Evolutionary conservation across 1,140 invertebrate genomes (phyloP).

Genomic region (Zaprionus tsacasi): DNA sequence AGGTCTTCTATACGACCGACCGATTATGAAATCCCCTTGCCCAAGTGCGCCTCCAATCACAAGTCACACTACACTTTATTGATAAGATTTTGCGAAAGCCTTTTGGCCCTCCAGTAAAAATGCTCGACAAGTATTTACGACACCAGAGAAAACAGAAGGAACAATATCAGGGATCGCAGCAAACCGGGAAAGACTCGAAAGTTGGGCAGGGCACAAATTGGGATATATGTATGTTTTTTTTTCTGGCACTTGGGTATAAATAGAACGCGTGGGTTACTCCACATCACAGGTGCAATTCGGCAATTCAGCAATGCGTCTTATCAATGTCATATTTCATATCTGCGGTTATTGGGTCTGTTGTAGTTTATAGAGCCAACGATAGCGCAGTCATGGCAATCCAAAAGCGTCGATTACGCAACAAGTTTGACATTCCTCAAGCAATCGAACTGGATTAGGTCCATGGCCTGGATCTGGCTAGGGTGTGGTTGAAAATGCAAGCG

Average conservation of each 20-base stretch:
- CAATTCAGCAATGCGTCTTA: slow-evolving; percentile 30
- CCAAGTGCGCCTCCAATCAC: slow-evolving; percentile 14
- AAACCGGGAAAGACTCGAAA: not conserved
- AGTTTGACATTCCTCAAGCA: not conserved
- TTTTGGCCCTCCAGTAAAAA: slow-evolving; percentile 25
- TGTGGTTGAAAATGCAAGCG: slow-evolving; percentile 30
- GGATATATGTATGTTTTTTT: not conserved
- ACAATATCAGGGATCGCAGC: no score
- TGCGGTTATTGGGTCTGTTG: slow-evolving; percentile 38
- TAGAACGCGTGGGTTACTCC: slow-evolving; percentile 2
- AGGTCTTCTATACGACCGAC: slow-evolving; percentile 16
- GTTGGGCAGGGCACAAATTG: not conserved
- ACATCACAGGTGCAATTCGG: slow-evolving; percentile 29
- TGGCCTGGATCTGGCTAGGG: not conserved
- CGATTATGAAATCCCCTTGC: slow-evolving; percentile 6
- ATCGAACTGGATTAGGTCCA: slow-evolving; percentile 19
- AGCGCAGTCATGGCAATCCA: slow-evolving; percentile 46
- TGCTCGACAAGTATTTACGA: slow-evolving; percentile 17
- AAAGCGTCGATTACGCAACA: slow-evolving; percentile 67
- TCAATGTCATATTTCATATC: slow-evolving; percentile 50
- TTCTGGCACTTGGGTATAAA: slow-evolving; percentile 16
- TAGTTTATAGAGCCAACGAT: slow-evolving; percentile 42
- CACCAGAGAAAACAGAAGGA: not conserved
- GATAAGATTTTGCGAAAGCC: slow-evolving; percentile 41
- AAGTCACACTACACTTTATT: slow-evolving; percentile 13